Percentiles rank a stretch among this genome's conserved stretches.
phyloP scores from a whole-genome alignment of 2,888 invertebrate species.

The Monopis laevigella region DNA sequence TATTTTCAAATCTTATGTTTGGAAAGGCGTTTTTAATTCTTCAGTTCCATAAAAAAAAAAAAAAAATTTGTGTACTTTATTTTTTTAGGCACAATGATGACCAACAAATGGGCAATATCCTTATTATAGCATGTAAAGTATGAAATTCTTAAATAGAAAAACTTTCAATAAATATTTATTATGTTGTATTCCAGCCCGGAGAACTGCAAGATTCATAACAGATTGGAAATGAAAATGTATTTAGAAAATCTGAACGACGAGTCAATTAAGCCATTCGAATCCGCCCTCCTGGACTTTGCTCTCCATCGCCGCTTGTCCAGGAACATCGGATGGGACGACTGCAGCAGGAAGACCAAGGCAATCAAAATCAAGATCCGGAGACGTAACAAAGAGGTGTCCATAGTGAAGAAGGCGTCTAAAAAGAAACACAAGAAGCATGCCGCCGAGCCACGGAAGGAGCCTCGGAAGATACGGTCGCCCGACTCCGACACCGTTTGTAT shows the following conservation, averaged over 20 bases:
- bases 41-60: too few species aligned
- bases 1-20: too few species aligned
- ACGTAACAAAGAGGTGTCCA: not conserved
- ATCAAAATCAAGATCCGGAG: not conserved
- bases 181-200: constrained; percentile 35
- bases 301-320: constrained; percentile 51
- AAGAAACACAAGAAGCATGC: constrained; percentile 1
- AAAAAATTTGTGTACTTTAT: too few species aligned
- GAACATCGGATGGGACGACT: constrained; percentile 48
- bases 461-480: too few species aligned
- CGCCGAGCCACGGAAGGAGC: too few species aligned
- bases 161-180: too few species aligned
- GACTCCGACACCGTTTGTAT: too few species aligned
- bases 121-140: too few species aligned
- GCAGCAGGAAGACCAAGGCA: not conserved
- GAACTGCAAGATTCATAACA: constrained; percentile 49
- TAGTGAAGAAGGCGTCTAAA: not conserved
- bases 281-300: constrained; percentile 48
- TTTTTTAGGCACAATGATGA: too few species aligned
- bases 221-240: constrained; percentile 47
- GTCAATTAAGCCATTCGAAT: constrained; percentile 29
- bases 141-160: too few species aligned
- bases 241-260: constrained; percentile 28
- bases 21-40: too few species aligned
- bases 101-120: too few species aligned